Evolutionary conservation across 2,797 vertebrate species (phyloP).

Genomic region (Parauchenoglanis ngamensis): DNA sequence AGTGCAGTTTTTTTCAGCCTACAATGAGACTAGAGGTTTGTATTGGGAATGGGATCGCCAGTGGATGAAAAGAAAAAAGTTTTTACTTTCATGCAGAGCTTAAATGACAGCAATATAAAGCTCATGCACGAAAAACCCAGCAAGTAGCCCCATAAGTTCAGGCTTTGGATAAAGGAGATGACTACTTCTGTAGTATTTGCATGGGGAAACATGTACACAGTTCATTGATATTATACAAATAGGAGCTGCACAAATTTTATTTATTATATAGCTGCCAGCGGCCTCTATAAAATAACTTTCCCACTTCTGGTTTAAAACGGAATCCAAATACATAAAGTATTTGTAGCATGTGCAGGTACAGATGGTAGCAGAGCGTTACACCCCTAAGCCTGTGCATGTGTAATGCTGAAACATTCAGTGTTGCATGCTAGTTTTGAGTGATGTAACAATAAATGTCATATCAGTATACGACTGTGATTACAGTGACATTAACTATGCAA

Average conservation of each 20-base stretch:
- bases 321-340: not conserved
- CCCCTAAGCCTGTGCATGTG: not conserved
- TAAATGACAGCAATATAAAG: not conserved
- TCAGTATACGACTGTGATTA: no score
- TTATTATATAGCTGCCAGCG: not conserved
- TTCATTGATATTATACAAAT: not conserved
- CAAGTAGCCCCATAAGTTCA: not conserved
- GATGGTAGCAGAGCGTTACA: not conserved
- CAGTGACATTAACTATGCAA: no score
- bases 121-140: not conserved
- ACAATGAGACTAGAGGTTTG: not conserved
- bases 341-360: not conserved
- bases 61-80: not conserved
- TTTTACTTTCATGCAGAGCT: not conserved
- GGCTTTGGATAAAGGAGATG: not conserved
- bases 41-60: not conserved
- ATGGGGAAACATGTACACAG: not conserved
- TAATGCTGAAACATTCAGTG: not conserved
- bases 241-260: no score
- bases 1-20: not conserved
- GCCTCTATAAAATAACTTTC: not conserved
- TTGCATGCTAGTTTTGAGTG: not conserved
- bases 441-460: not conserved
- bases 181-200: not conserved
- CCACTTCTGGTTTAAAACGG: not conserved